phyloP scores from a whole-genome alignment of 1,140 invertebrate species.

The Heliconius nattereri region DNA sequence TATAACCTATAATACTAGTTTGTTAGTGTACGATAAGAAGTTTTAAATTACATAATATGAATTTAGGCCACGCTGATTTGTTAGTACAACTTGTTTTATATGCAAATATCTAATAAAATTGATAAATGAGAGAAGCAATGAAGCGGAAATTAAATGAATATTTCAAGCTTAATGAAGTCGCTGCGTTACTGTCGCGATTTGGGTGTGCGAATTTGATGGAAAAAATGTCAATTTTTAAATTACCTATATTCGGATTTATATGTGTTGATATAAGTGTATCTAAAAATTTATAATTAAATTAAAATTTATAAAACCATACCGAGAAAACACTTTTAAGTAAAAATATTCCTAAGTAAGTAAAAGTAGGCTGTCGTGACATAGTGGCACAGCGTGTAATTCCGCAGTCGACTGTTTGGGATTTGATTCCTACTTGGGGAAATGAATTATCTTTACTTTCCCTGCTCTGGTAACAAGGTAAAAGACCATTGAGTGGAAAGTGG shows the following conservation, averaged over 20 bases:
- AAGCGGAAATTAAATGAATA: not conserved
- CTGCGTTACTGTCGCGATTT: not conserved
- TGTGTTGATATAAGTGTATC: not conserved
- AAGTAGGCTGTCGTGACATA: too few species aligned
- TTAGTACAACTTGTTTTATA: not conserved
- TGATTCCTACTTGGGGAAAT: too few species aligned
- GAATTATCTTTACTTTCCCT: too few species aligned
- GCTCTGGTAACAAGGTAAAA: too few species aligned
- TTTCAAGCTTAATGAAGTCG: not conserved
- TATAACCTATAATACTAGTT: not conserved
- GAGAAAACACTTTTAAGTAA: not conserved
- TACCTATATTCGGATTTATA: not conserved
- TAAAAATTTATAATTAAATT: too few species aligned
- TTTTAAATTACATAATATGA: slow-evolving; percentile 3
- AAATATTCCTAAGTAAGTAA: not conserved
- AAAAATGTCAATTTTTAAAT: not conserved
- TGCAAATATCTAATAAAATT: slow-evolving; percentile 2
- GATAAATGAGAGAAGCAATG: not conserved
- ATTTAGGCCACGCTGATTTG: not conserved
- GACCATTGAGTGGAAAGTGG: too few species aligned
- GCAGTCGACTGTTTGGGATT: too few species aligned
- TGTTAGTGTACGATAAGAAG: not conserved
- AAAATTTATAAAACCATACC: too few species aligned
- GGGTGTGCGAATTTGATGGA: not conserved
- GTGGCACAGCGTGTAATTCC: too few species aligned